phyloP scores from a whole-genome alignment of 2,113 vertebrate species.

The Tautogolabrus adspersus region DNA sequence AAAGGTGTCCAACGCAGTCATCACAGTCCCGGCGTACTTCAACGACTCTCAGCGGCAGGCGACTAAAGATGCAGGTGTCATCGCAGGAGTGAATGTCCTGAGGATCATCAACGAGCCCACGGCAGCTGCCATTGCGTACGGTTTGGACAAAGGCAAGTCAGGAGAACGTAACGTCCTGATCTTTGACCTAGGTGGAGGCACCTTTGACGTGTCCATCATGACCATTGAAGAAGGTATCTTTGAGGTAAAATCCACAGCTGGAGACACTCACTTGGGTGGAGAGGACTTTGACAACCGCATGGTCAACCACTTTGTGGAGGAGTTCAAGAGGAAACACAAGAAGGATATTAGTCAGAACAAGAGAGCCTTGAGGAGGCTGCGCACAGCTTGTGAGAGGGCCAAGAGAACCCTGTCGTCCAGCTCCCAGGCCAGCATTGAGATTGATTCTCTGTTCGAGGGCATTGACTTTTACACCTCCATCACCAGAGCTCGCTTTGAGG shows the following conservation, averaged over 20 bases:
- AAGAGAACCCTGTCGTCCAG: slow-evolving; percentile 91
- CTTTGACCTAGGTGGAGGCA: slow-evolving; percentile 93
- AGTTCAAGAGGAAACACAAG: slow-evolving; percentile 93
- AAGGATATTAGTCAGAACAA: slow-evolving; percentile 93
- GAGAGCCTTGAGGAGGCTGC: slow-evolving; percentile 88
- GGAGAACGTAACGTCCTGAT: slow-evolving; percentile 91
- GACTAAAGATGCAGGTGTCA: slow-evolving; percentile 90
- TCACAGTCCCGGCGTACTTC: slow-evolving; percentile 87
- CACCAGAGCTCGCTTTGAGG: slow-evolving; percentile 69
- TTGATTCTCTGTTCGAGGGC: slow-evolving; percentile 92
- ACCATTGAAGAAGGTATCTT: slow-evolving; percentile 93
- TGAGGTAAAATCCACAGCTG: slow-evolving; percentile 90
- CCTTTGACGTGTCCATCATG: slow-evolving; percentile 91
- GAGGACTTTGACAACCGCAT: slow-evolving; percentile 92
- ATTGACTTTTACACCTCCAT: slow-evolving; percentile 93
- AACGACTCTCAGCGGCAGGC: slow-evolving; percentile 58
- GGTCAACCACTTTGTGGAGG: slow-evolving; percentile 92
- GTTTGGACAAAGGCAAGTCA: slow-evolving; percentile 89
- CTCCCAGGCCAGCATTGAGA: slow-evolving; percentile 92
- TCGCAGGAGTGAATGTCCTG: slow-evolving; percentile 87
- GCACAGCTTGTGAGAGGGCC: slow-evolving; percentile 90
- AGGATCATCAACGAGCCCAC: slow-evolving; percentile 87
- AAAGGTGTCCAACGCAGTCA: slow-evolving; percentile 88
- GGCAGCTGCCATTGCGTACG: slow-evolving; percentile 92
- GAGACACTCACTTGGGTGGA: slow-evolving; percentile 90